Conservation (phyloP, 1,140 invertebrate species). For the Agrypnia vestita region DNA sequence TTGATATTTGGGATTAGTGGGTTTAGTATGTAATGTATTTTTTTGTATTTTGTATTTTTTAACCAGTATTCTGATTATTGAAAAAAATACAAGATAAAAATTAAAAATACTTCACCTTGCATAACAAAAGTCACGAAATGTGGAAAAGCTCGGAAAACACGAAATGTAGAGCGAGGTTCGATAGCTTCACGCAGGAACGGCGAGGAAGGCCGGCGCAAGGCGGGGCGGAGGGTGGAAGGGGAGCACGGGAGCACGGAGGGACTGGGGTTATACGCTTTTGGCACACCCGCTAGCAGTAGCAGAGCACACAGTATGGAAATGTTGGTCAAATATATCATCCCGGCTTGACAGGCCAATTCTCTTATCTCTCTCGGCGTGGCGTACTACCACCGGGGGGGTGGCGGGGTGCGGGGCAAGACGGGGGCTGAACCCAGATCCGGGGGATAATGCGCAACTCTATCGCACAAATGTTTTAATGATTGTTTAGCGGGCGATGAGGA, state of each 20-base stretch:
- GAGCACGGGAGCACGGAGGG: constrained; percentile 13
- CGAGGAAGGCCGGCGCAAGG: not conserved
- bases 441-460: constrained; percentile 55
- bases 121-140: constrained; percentile 23
- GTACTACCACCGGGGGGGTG: constrained; percentile 63
- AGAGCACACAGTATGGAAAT: constrained; percentile 81
- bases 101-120: constrained; percentile 12
- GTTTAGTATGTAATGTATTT: no score
- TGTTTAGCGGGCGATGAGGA: constrained; percentile 54
- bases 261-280: constrained; percentile 59
- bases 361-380: constrained; percentile 80
- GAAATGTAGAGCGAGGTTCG: constrained; percentile 28
- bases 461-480: constrained; percentile 61
- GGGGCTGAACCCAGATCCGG: constrained; percentile 36
- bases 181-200: constrained; percentile 22
- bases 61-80: no score
- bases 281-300: constrained; percentile 57
- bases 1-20: no score
- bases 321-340: constrained; percentile 91
- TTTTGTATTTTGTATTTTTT: no score
- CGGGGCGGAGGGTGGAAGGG: constrained; percentile 1
- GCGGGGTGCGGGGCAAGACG: constrained; percentile 53
- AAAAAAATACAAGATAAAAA: no score
- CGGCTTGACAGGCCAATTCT: constrained; percentile 89
- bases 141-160: constrained; percentile 23